A percentile compares a stretch with the other conserved stretches of the same genome.
Conservation (phyloP, 1,140 invertebrate genomes). For the Anastrepha obliqua region DNA sequence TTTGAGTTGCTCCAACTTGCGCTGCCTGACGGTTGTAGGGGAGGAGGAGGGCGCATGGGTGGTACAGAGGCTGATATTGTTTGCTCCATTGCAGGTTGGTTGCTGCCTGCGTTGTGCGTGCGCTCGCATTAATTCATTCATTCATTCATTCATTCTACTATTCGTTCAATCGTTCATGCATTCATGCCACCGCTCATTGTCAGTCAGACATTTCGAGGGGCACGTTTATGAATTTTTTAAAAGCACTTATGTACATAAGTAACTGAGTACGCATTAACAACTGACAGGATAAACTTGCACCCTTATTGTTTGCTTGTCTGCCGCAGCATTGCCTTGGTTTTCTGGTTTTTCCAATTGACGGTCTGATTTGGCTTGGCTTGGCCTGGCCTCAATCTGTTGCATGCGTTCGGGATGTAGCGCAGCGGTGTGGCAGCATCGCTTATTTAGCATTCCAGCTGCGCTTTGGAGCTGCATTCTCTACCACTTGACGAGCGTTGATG, state of each 20-base stretch:
- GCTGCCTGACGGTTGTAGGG: background rate
- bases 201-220: slow-evolving; percentile 9
- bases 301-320: background rate
- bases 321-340: background rate
- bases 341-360: background rate
- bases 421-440: background rate
- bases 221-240: slow-evolving; percentile 36
- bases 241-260: slow-evolving; percentile 11
- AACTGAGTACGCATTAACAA: slow-evolving; percentile 16
- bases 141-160: background rate
- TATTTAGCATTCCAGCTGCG: background rate
- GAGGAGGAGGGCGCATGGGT: background rate
- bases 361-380: too few relatives aligned
- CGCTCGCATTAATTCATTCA: background rate
- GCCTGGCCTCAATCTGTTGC: background rate
- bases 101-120: background rate
- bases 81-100: background rate
- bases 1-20: background rate
- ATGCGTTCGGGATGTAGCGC: background rate
- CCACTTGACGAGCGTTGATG: slow-evolving; percentile 1
- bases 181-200: background rate
- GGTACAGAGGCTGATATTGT: background rate
- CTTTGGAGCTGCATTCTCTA: background rate
- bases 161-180: background rate
- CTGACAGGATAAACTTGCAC: slow-evolving; percentile 9